Evolutionary conservation across 2,797 vertebrate species (phyloP).

Genomic region (Chloroceryle inda): DNA sequence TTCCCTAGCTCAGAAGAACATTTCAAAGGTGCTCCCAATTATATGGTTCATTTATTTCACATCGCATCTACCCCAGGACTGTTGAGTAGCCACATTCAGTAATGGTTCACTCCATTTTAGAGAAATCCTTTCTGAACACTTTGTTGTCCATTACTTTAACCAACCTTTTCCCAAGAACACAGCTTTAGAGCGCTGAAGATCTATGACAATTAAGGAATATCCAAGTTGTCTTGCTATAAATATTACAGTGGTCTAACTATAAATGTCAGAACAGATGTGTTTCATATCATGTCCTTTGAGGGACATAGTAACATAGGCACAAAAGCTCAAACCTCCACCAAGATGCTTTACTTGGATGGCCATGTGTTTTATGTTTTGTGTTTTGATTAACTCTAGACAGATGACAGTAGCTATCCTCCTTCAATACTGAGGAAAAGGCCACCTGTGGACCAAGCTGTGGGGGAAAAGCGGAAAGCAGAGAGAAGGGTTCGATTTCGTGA

Average conservation of each 20-base stretch:
- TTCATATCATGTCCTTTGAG: accelerated
- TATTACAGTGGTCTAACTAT: not conserved
- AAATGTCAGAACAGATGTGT: not conserved
- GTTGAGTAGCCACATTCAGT: not conserved
- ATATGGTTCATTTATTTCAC: not conserved
- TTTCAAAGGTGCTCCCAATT: not conserved
- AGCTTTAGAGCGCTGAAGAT: not conserved
- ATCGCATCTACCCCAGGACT: not conserved
- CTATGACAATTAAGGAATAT: not conserved
- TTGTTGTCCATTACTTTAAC: not conserved
- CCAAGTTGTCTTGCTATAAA: not conserved
- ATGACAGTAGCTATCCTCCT: slow-evolving; percentile 74
- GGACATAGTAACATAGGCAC: accelerated
- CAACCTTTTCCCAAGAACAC: not conserved
- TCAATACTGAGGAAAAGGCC: slow-evolving; percentile 90
- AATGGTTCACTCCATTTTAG: not conserved
- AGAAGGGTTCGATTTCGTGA: slow-evolving; percentile 91
- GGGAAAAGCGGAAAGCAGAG: slow-evolving; percentile 81
- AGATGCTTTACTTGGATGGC: not conserved
- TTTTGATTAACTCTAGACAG: slow-evolving; percentile 55
- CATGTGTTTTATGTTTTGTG: slow-evolving; percentile 8
- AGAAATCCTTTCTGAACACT: not conserved
- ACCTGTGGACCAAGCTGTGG: slow-evolving; percentile 46
- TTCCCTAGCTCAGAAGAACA: not conserved
- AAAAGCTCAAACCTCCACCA: not conserved